Percentiles rank a stretch among this genome's conserved stretches.
phyloP scores from a whole-genome alignment of 2,113 vertebrate genomes.

The human region GRCh38 chr22:27962001-27962500 shows the following conservation, averaged over 20 bases:
- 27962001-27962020: neutral
- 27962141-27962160: neutral
- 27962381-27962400: slow-evolving; percentile 44
- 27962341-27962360: slow-evolving; percentile 55
- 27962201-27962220: neutral
- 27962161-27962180: neutral
- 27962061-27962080: neutral
- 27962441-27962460: slow-evolving; percentile 63
- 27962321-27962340: slow-evolving; percentile 51
- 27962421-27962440: slow-evolving; percentile 20
- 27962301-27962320: slow-evolving; percentile 39
- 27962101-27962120: neutral
- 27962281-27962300: slow-evolving; percentile 51
- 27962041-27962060: neutral
- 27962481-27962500: neutral
- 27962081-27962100: neutral
- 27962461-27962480: slow-evolving; percentile 65
- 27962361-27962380: slow-evolving; percentile 62
- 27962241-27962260: slow-evolving; percentile 56
- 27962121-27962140: neutral
- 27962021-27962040: neutral
- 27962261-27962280: neutral
- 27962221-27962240: neutral
- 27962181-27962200: neutral
- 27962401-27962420: neutral